phyloP scores from a whole-genome alignment of 2,113 vertebrate species.

The Petrocephalus microphthalmus region DNA sequence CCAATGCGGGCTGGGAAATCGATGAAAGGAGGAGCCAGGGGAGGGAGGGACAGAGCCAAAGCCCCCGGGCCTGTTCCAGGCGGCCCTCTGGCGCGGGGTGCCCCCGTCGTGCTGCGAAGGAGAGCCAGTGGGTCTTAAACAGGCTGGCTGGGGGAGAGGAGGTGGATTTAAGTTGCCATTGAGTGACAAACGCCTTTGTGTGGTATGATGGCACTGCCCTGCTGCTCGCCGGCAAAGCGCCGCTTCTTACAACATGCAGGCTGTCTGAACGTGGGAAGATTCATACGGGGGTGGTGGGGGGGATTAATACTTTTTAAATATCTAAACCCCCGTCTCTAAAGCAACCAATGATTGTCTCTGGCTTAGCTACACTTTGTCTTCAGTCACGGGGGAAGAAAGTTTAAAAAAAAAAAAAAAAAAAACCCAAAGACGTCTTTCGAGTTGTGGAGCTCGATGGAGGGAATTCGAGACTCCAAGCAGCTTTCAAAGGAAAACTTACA shows the following conservation, averaged over 20 bases:
- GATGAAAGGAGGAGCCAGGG: neutral
- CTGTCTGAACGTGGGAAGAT: slow-evolving; percentile 14
- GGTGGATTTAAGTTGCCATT: slow-evolving; percentile 14
- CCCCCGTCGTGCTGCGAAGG: neutral
- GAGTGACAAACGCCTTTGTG: slow-evolving; percentile 24
- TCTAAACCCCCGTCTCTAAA: slow-evolving; percentile 4
- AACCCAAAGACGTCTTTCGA: neutral
- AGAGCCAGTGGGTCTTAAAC: slow-evolving; percentile 14
- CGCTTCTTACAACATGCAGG: slow-evolving; percentile 1
- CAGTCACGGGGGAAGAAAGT: neutral
- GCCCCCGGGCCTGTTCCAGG: neutral
- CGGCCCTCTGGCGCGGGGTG: neutral
- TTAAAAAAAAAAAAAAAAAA: neutral
- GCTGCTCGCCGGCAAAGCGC: neutral
- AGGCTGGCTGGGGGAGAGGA: slow-evolving; percentile 17
- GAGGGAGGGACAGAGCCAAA: neutral
- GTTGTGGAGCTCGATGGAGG: neutral
- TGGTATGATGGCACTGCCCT: neutral
- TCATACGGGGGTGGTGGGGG: neutral
- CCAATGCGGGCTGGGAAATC: neutral
- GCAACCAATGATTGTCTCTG: slow-evolving; percentile 14
- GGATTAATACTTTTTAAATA: slow-evolving; percentile 18
- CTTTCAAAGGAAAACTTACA: slow-evolving; percentile 17
- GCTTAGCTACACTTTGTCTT: slow-evolving; percentile 18
- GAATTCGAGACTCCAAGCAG: neutral